Conservation (phyloP, 2,113 vertebrate species). For the Triplophysa rosa region DNA sequence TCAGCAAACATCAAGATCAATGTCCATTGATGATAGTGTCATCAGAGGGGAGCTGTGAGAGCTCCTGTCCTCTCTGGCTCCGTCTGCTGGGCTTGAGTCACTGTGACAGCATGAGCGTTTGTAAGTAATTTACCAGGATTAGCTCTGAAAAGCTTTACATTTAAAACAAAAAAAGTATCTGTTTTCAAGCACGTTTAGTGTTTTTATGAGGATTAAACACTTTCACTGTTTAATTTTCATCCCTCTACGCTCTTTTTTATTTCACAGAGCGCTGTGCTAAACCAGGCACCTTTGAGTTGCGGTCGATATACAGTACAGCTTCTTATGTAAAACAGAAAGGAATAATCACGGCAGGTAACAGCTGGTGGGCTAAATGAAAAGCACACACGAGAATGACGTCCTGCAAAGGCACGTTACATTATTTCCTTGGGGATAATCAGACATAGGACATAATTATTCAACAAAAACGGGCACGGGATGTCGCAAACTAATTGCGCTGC, state of each 20-base stretch:
- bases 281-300: no score
- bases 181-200: conserved; percentile 70
- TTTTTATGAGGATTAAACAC: conserved; percentile 76
- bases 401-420: conserved; percentile 53
- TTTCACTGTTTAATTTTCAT: conserved; percentile 68
- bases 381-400: conserved; percentile 60
- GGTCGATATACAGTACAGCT: neutral
- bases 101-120: conserved; percentile 61
- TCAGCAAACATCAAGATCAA: no score
- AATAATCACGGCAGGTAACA: conserved; percentile 55
- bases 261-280: neutral
- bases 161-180: conserved; percentile 28
- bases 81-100: no score
- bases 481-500: conserved; percentile 50
- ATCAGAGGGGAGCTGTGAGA: no score
- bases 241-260: conserved; percentile 50
- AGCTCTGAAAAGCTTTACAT: neutral
- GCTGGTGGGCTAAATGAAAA: conserved; percentile 66
- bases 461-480: conserved; percentile 59
- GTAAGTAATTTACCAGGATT: conserved; percentile 70
- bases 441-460: conserved; percentile 50
- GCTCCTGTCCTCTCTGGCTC: no score
- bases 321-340: conserved; percentile 14
- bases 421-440: conserved; percentile 59
- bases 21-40: no score